Base-by-base conservation (phyloP, 2,113 vertebrate species). In the Melozone crissalis region DNA sequence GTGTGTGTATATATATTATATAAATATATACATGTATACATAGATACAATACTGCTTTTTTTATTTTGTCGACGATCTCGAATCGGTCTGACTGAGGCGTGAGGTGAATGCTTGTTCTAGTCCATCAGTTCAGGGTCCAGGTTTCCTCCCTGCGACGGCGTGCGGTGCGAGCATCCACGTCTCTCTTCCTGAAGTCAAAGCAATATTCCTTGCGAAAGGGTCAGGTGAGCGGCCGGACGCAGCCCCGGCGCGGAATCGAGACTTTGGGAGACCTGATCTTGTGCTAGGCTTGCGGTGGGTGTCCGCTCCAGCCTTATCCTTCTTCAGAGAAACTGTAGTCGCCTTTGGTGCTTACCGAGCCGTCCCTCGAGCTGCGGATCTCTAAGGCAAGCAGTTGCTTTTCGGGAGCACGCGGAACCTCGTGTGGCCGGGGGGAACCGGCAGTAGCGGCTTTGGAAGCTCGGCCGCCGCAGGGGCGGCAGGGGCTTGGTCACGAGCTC, bases 1-100 rank as follows among this genome's bases (percentile, higher is more conserved):
- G 84, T 93, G 90, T 98, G 98, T 98, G 97, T 97, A 96, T 96
- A 94, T 97, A 98, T 98, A 96, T 96, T 96, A 94, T 96, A 97
- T 98, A 96, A 96, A 97, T 97, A 97, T 93, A 97, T 98, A 98
- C 96, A 98, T 98, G 97, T 97, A 97, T 97, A 98, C 97, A 97
- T 97, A 98, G 98, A 97, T 94, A 97, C 97, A 98, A n/a, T 96
- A 94, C 96, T 97, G 97, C 97, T 96, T 97, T 97, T 96, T 96
- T 95, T 95, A 76, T 84, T 91, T 93, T 96, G 95, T 97, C 97
- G 96, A 76, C 31, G 11, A 43, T 96, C 97, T 95, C 41, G 30
- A 89, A 95, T 80, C 87, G 59, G 93, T 95, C 95, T 93, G 96
- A 95, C 93, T 91, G 97, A 94, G 95, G 95, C 35, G 80, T 78